Base-by-base conservation (phyloP, 2,113 vertebrate genomes). In the Cololabis saira region DNA sequence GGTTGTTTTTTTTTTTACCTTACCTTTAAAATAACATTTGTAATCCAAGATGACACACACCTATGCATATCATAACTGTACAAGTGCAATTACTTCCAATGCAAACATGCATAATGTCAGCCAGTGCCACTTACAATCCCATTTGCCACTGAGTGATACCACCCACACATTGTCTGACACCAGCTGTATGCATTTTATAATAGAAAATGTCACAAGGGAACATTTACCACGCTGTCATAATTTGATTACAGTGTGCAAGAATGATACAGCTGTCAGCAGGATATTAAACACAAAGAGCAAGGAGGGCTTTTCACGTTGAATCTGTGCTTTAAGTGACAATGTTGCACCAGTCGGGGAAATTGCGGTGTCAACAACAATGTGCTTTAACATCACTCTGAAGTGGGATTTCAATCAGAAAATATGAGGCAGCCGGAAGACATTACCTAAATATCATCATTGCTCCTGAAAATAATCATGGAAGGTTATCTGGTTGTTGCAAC, bases 171-270 rank as follows among this genome's bases (percentile, higher is more conserved):
- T 81, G 80, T 80, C 61, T 87, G 89, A 90, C 86, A 80, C 44
- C 5, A 42, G 78, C 49, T 78, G 69, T 87, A 82, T 82, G 82
- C 84, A 78, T 88, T 87, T 92, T 89, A 76, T 91, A 91, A 91
- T 91, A 76, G 88, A 65, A 91, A 88, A 89, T 89, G 89, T 91
- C 89, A 90, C 76, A 16, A 71, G 78, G 82, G 84, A 88, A 81
- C 82, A 85, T 89, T 87, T 88, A 74, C 86, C 74, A 74, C 69
- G 71, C 67, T 87, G 73, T 81, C 86, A 86, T 89, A 82, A 90
- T 90, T 85, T 92, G 82, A 92, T 89, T 92, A 87, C 84, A 74
- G 77, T 76, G 81, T 75, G 72, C 76, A 78, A 68, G 84, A 88
- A 89, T 84, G 86, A 87, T 89, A 83, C 85, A 85, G 82, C 88